Base-by-base conservation (phyloP, 2,888 invertebrate genomes). In the Yponomeuta cagnagella region DNA sequence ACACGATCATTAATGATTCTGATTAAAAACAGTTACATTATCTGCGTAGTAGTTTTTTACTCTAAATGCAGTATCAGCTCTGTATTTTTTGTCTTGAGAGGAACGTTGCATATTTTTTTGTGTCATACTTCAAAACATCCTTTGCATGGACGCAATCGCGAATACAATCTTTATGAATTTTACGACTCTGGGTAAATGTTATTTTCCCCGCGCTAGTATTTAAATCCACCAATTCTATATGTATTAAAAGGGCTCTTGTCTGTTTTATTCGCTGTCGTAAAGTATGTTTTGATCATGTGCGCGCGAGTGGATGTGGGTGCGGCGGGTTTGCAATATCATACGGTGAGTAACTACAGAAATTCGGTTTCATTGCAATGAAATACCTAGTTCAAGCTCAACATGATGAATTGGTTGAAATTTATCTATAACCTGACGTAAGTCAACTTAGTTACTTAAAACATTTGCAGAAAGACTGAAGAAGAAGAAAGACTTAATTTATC, bases 1-100 rank as follows among this genome's bases (percentile, higher is more conserved):
- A 80, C 81, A 80, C 80, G 79, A 84, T 84, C 87, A 86, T 87
- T 86, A 85, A 83, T 82, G n/a, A 78, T 78, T 80, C 82, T 81
- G 84, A 85, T 87, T 87, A 84, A 82, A 15, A 79, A 82, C 82
- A 9, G 43, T 80, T 81, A 77, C 77, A 75, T 76, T 73, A 80
- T 78, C 73, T 81, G 76, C 74, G 75, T 74, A 73, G 73, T 76
- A 72, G 70, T 71, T 69, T 74, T 81, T 83, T 80, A 79, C 80
- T 79, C 76, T 75, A 77, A 75, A 31, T 43, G 48, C 52, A 68
- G 68, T 68, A 68, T 58, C 15, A 15, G 12, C 15, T 10, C 37
- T 30, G n/a, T 48, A 8, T 23, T n/a, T 31, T 31, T 65, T 65
- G 15, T 48, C 48, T 52, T 70, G 23, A 48, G n/a, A 58, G 58